Conservation (phyloP, 1,140 invertebrate genomes). For the Lucilia cuprina region DNA sequence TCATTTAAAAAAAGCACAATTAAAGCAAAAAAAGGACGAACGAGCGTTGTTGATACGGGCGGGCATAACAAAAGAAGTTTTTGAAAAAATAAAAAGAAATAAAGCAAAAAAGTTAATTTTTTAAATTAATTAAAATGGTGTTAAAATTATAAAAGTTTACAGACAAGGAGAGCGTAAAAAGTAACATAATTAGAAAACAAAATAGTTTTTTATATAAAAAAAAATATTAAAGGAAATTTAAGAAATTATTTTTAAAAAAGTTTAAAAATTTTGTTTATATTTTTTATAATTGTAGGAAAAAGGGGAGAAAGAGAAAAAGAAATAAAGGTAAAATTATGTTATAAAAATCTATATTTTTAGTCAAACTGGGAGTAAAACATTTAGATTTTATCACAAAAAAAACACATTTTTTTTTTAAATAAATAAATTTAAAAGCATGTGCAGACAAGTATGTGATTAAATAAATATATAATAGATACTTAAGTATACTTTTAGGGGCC, state of each 20-base stretch:
- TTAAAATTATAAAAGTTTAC: neutral
- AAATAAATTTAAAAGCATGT: neutral
- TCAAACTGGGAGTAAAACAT: neutral
- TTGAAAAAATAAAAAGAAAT: neutral
- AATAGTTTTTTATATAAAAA: slow-evolving; percentile 11
- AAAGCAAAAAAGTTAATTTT: neutral
- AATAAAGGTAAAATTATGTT: slow-evolving; percentile 33
- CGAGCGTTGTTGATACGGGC: neutral
- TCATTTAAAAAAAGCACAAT: slow-evolving; percentile 27
- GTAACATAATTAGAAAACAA: neutral
- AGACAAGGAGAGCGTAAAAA: neutral
- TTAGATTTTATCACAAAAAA: neutral
- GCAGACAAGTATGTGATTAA: neutral
- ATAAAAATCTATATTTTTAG: neutral
- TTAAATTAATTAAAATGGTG: neutral
- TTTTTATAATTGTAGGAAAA: slow-evolving; percentile 4
- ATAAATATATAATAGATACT: neutral
- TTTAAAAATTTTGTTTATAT: slow-evolving; percentile 2
- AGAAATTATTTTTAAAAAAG: neutral
- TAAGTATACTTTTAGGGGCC: neutral
- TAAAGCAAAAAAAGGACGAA: slow-evolving; percentile 21
- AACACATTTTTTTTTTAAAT: neutral
- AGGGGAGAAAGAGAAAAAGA: slow-evolving; percentile 27
- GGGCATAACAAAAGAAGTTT: neutral
- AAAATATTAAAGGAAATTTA: neutral